Base-by-base conservation (phyloP, 2,797 vertebrate species). In the Ciconia nigra region DNA sequence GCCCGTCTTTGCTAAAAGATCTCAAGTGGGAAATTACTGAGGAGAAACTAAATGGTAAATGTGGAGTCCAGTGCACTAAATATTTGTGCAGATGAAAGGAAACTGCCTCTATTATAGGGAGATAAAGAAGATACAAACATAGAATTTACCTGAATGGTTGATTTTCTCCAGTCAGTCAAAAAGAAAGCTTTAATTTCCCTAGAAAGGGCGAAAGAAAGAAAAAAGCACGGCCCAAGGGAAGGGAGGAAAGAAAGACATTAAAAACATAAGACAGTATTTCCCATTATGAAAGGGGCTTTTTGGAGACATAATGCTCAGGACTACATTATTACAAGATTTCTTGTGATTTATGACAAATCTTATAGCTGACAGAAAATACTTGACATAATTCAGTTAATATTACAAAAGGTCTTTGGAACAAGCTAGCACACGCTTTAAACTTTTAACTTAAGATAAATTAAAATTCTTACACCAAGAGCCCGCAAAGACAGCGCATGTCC, bases 381-480 rank as follows among this genome's bases (percentile, higher is more conserved):
- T 94, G 88, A 95, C 93, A 95, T 96, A 96, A 97, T 93, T 97
- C 91, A 92, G 71, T 92, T 91, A 90, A 92, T 95, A 93, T 92
- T 96, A 87, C 84, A 92, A 95, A 94, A 95, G 57, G 42, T 59
- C 82, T 89, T 89, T 54, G 79, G 74, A 89, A 87, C 97, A 96
- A 95, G 96, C 76, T 76, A 86, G 84, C 65, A 92, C 97, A 97
- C 89, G 97, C 77, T 95, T 89, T 76, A 81, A 83, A 94, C 89
- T 89, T 89, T 59, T 87, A 90, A 95, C 88, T 95, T 91, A 8
- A 41, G 62, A 79, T 80, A 86, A 95, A 97, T 92, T 90, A 89
- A 92, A 95, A 95, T 93, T 94, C 94, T 96, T 96, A 90, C 81
- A 83, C 5, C 3, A 54, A 59, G 66, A 77, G 37, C 65, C 93